Evolutionary conservation across 2,888 invertebrate genomes (phyloP), one percentile per base, ranked within the genome.

Genomic region (Mechanitis mazaeus): DNA sequence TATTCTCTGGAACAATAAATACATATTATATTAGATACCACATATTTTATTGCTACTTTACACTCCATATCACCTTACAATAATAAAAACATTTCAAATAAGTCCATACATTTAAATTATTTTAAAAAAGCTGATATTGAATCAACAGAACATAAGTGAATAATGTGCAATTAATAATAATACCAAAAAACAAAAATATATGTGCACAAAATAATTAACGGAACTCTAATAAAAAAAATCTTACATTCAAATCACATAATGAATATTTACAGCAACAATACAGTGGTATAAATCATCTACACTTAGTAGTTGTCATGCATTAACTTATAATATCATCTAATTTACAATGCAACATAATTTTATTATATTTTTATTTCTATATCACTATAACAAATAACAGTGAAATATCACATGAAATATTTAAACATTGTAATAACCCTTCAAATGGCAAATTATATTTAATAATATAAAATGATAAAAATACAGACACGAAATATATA

Each of bases 351-450:
- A 85, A 83, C 81, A 77, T 78, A 79, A 76, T 71, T 71, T 67
- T 75, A 76, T 75, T 80, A 69, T 70, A 69, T 64, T 76, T 75
- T 71, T 72, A 77, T 73, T 77, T 76, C 78, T 81, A 74, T 81
- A 86, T 85, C 83, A 82, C 81, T 78, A 81, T 84, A 89, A 88
- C 87, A 87, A 78, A 89, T 88, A 89, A 89, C 87, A 87, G 87
- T 81, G 75, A 84, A 86, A 89, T 90, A 90, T 90, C 89, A 90
- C 89, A 90, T 81, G 81, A 86, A 84, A 84, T 82, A 79, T 83
- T 82, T 78, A 75, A 84, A 83, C 80, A 84, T 82, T 77, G 73
- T 69, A 72, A 70, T 70, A 84, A 84, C 79, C 78, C 77, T 79
- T 80, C 75, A 78, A 84, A 84, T 84, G 84, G 82, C 85, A 82